Evolutionary conservation across 1,140 invertebrate species (phyloP).

Genomic region (Potamilus streckersoni): DNA sequence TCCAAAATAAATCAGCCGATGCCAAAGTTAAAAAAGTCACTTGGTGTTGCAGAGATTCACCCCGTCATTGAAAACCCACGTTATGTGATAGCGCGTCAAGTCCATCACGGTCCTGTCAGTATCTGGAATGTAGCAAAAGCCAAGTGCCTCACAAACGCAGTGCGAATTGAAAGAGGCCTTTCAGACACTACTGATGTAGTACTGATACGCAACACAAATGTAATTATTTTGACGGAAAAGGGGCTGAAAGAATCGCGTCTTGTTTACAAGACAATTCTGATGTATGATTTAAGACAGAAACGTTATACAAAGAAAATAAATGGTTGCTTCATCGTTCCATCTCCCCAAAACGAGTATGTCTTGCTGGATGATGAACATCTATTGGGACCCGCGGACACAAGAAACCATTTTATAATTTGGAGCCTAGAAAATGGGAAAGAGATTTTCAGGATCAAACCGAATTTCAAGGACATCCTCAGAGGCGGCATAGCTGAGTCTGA

Average conservation of each 20-base stretch:
- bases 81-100: constrained; percentile 59
- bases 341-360: constrained; percentile 60
- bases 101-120: constrained; percentile 60
- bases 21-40: constrained; percentile 53
- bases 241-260: constrained; percentile 57
- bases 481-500: constrained; percentile 20
- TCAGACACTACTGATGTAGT: constrained; percentile 58
- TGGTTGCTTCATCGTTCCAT: constrained; percentile 61
- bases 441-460: constrained; percentile 54
- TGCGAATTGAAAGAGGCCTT: constrained; percentile 57
- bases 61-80: constrained; percentile 59
- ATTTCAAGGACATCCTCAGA: constrained; percentile 46
- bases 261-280: constrained; percentile 60
- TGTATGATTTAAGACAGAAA: constrained; percentile 59
- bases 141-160: constrained; percentile 50
- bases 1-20: constrained; percentile 53
- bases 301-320: constrained; percentile 54
- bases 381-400: constrained; percentile 59
- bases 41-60: constrained; percentile 56
- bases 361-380: constrained; percentile 59
- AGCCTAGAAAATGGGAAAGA: constrained; percentile 57
- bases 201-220: constrained; percentile 53
- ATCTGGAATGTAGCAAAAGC: constrained; percentile 64
- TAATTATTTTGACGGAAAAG: constrained; percentile 61
- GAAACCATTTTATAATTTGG: constrained; percentile 64